These are phyloP conservation scores for Sphaerophoria rueppellii DNA, from an alignment of 2,888 invertebrate species.

Conservation along the genomic window DNA sequence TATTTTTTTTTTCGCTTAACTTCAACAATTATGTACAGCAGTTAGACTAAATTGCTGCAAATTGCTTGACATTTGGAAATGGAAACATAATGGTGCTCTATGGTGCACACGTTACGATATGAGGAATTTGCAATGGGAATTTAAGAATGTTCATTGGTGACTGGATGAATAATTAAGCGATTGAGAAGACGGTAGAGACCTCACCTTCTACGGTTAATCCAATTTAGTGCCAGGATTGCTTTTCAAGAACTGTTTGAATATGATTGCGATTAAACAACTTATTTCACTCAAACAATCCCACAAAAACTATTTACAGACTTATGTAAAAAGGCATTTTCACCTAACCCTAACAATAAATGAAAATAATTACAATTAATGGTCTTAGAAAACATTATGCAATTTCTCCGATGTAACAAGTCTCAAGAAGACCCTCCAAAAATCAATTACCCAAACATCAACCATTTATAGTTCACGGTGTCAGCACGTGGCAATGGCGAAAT, in stretches of 20 bases:
- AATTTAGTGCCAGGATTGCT: no score
- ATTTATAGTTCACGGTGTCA: neutral
- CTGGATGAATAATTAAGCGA: neutral
- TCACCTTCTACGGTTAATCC: no score
- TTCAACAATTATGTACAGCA: constrained; percentile 31
- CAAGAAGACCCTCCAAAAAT: neutral
- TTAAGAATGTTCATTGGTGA: constrained; percentile 11
- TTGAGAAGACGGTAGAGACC: neutral
- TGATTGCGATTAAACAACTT: no score
- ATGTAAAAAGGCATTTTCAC: no score
- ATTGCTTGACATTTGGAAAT: constrained; percentile 57
- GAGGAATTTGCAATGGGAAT: constrained; percentile 8
- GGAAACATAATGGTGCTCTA: constrained; percentile 16
- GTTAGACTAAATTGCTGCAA: constrained; percentile 55
- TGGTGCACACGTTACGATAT: constrained; percentile 1
- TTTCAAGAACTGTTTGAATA: no score
- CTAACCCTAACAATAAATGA: no score
- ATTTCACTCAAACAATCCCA: no score
- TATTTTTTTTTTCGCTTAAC: neutral
- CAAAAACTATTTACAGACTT: no score
- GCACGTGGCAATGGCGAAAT: constrained; percentile 25
- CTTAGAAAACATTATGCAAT: no score
- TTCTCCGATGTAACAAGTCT: no score
- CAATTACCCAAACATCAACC: constrained; percentile 3
- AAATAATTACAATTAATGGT: no score